These are phyloP conservation scores for Aporophyla nigra DNA, from an alignment of 2,888 invertebrate genomes.

Conservation along the genomic window DNA sequence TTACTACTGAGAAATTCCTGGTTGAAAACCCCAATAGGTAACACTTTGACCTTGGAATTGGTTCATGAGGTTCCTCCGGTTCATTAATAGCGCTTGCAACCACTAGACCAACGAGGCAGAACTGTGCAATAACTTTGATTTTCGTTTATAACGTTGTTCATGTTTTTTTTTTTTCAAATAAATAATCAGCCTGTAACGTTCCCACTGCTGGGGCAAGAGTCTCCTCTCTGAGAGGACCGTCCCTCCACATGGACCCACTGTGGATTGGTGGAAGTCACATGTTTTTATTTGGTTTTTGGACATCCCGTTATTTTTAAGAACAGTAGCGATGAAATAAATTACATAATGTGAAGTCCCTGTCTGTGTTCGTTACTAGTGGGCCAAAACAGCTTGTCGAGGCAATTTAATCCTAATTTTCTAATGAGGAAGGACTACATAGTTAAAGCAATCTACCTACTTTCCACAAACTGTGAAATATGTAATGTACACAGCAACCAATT, in stretches of 20 bases:
- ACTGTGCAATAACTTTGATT: neutral
- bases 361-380: neutral
- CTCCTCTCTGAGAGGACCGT: neutral
- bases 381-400: neutral
- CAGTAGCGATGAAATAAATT: neutral
- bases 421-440: constrained; percentile 7
- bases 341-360: neutral
- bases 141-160: too few species aligned
- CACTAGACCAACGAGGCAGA: neutral
- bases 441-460: constrained; percentile 1
- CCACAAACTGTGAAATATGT: neutral
- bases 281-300: neutral
- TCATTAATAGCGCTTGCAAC: neutral
- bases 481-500: neutral
- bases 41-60: neutral
- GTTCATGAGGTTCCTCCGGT: neutral
- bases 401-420: neutral
- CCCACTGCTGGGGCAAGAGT: neutral
- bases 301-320: neutral
- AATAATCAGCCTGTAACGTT: neutral
- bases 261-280: too few species aligned
- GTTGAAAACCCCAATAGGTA: neutral
- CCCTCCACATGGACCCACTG: too few species aligned
- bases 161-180: too few species aligned
- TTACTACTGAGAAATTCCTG: neutral